Evolutionary conservation across 2,797 vertebrate species (phyloP).

Genomic region (Tolypeutes matacus): DNA sequence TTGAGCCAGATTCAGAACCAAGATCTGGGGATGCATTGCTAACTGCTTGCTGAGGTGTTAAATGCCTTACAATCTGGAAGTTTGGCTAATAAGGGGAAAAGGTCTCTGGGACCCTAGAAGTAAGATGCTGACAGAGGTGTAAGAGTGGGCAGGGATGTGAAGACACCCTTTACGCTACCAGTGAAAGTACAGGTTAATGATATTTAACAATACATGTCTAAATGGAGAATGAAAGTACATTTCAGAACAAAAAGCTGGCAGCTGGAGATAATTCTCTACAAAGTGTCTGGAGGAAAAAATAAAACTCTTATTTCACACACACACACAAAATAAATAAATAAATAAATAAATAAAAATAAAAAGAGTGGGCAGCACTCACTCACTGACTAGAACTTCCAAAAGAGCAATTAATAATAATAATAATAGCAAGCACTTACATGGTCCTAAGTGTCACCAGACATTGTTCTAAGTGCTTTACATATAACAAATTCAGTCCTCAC

Average conservation of each 20-base stretch:
- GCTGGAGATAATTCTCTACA: not conserved
- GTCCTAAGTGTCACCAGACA: not conserved
- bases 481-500: not conserved
- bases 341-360: too few species aligned
- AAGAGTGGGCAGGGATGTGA: not conserved
- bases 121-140: not conserved
- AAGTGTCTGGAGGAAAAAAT: not conserved
- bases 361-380: too few species aligned
- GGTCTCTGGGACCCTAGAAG: not conserved
- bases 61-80: not conserved
- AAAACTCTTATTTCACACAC: too few species aligned
- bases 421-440: not conserved
- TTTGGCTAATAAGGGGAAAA: not conserved
- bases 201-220: not conserved
- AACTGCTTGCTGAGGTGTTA: not conserved
- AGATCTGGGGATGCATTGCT: not conserved
- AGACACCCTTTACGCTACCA: not conserved
- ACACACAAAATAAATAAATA: too few species aligned
- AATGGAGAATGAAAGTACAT: too few species aligned
- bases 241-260: not conserved
- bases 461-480: not conserved
- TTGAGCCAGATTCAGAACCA: not conserved
- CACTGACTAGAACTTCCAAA: not conserved
- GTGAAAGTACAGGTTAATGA: too few species aligned
- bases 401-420: not conserved